Percentiles rank a stretch among this genome's conserved stretches.
Conservation (phyloP, 2,888 invertebrate species). For the Eupithecia tripunctaria region DNA sequence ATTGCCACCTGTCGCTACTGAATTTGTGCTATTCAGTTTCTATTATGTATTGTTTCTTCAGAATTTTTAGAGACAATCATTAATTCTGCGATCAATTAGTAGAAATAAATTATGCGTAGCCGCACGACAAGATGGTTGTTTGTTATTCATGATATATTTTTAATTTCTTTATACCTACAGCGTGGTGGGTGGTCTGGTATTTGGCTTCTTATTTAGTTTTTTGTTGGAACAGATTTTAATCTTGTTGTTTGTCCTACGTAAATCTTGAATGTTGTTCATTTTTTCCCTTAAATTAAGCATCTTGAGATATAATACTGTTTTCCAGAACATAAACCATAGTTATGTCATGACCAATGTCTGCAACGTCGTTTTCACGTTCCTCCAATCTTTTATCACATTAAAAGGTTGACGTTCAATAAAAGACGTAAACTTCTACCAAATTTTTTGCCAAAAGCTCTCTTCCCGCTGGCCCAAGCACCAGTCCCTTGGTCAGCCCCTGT, state of each 20-base stretch:
- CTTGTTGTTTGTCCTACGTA: not conserved
- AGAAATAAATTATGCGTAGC: constrained; percentile 19
- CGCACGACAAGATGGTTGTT: constrained; percentile 11
- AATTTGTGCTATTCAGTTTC: constrained; percentile 7
- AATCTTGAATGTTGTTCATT: not conserved
- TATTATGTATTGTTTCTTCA: constrained; percentile 21
- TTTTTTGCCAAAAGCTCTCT: not conserved
- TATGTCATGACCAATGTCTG: not conserved
- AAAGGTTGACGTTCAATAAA: too few relatives aligned
- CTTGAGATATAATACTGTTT: not conserved
- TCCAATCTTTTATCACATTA: too few relatives aligned
- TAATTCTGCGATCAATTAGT: constrained; percentile 17
- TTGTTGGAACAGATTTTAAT: not conserved
- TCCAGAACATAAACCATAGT: not conserved
- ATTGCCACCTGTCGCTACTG: constrained; percentile 19
- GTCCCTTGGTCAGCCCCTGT: constrained; percentile 9
- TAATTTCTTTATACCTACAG: constrained; percentile 11
- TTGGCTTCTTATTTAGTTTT: constrained; percentile 5
- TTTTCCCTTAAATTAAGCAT: not conserved
- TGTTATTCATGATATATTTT: constrained; percentile 31
- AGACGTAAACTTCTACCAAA: not conserved
- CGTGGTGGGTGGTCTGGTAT: constrained; percentile 10
- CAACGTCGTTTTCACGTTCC: not conserved
- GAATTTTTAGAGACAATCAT: not conserved
- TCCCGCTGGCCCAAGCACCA: not conserved